Conservation (phyloP, 2,113 vertebrate species). For the Morone saxatilis region DNA sequence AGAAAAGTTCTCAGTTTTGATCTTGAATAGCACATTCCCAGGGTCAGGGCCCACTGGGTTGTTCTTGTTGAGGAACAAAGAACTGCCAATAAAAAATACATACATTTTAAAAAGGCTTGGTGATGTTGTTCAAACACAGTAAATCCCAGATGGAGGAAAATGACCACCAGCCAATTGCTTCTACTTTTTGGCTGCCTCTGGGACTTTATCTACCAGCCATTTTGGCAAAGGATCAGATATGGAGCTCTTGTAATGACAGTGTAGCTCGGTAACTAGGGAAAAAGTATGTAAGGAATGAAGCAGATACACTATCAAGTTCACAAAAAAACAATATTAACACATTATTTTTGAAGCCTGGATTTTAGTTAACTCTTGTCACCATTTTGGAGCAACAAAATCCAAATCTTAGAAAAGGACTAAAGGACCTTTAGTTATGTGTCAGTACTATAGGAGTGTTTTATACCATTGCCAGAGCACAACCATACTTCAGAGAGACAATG, state of each 20-base stretch:
- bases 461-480: background rate
- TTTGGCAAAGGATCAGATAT: constrained; percentile 9
- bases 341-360: background rate
- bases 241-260: constrained; percentile 10
- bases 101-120: background rate
- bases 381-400: background rate
- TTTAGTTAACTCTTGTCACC: background rate
- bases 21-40: background rate
- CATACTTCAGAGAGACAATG: background rate
- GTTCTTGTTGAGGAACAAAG: background rate
- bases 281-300: background rate
- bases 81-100: constrained; percentile 18
- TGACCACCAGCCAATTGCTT: constrained; percentile 26
- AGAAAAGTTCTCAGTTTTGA: background rate
- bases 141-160: constrained; percentile 26
- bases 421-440: background rate
- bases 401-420: background rate
- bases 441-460: too few species aligned
- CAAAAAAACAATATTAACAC: background rate
- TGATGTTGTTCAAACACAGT: constrained; percentile 21
- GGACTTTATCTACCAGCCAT: constrained; percentile 16
- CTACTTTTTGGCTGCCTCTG: constrained; percentile 13
- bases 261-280: background rate
- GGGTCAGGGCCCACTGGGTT: background rate
- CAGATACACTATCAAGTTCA: background rate